Conservation (phyloP, 2,797 vertebrate genomes). For the Tamandua tetradactyla region DNA sequence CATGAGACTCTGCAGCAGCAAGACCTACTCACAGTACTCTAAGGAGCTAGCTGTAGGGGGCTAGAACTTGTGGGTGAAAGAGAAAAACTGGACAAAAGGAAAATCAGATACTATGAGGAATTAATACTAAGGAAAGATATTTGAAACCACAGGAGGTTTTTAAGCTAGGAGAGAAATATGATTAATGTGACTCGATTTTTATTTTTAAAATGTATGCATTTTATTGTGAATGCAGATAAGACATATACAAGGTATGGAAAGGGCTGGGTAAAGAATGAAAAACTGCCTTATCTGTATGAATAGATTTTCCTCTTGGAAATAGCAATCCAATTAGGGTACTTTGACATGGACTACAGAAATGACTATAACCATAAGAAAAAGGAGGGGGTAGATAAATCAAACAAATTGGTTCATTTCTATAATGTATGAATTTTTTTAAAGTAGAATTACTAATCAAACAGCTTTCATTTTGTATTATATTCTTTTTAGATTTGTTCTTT, state of each 20-base stretch:
- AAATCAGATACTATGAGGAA: neutral
- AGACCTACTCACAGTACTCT: neutral
- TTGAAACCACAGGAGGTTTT: conserved; percentile 31
- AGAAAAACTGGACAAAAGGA: neutral
- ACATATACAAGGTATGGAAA: conserved; percentile 15
- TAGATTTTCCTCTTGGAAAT: conserved; percentile 23
- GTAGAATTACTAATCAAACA: conserved; percentile 45
- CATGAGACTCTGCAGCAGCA: neutral
- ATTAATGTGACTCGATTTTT: conserved; percentile 55
- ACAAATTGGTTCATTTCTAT: neutral
- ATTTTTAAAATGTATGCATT: conserved; percentile 37
- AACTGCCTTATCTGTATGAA: conserved; percentile 49
- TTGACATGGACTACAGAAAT: conserved; percentile 49
- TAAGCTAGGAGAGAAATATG: conserved; percentile 31
- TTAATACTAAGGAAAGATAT: conserved; percentile 47
- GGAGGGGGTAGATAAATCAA: neutral
- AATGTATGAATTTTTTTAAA: neutral
- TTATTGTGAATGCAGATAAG: conserved; percentile 56
- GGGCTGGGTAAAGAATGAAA: neutral
- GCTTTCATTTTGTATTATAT: neutral
- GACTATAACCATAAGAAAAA: neutral
- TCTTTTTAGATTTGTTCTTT: conserved; percentile 35
- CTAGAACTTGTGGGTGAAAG: neutral
- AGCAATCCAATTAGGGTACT: conserved; percentile 11
- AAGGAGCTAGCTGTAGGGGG: neutral